Percentiles rank a stretch among this genome's conserved stretches.
Evolutionary conservation across 1,140 invertebrate species (phyloP).

Genomic region (Drosophila trapezifrons): DNA sequence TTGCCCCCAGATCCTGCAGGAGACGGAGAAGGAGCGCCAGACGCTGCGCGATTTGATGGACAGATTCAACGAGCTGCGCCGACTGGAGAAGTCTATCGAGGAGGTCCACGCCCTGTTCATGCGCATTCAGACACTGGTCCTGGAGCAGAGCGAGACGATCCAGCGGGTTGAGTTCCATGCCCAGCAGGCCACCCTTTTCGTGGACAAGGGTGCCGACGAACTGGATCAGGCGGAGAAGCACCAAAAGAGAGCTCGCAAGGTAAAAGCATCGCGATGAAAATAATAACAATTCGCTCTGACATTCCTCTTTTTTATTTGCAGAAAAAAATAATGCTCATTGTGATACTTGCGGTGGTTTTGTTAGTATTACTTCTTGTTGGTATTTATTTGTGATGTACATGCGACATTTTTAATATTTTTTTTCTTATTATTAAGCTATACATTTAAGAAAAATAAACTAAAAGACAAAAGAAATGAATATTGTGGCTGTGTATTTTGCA

Average conservation of each 20-base stretch:
- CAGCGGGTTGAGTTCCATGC: slow-evolving; percentile 82
- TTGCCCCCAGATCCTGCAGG: slow-evolving; percentile 69
- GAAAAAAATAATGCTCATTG: slow-evolving; percentile 80
- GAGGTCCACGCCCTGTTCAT: slow-evolving; percentile 82
- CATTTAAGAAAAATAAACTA: slow-evolving; percentile 44
- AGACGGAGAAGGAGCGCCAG: slow-evolving; percentile 79
- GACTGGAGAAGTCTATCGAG: slow-evolving; percentile 81
- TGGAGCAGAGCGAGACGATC: slow-evolving; percentile 82
- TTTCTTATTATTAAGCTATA: slow-evolving; percentile 34
- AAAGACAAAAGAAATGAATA: background rate
- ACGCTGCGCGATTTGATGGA: slow-evolving; percentile 78
- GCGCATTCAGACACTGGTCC: slow-evolving; percentile 80
- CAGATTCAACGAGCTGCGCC: slow-evolving; percentile 78
- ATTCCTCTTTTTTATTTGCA: slow-evolving; percentile 50
- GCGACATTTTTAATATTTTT: slow-evolving; percentile 13
- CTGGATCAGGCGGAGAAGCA: slow-evolving; percentile 74
- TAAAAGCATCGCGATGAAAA: slow-evolving; percentile 11
- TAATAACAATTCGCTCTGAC: background rate
- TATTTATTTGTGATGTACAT: slow-evolving; percentile 74
- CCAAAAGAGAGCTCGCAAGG: slow-evolving; percentile 77
- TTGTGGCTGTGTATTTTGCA: background rate
- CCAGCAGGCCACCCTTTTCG: slow-evolving; percentile 72
- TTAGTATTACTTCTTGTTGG: slow-evolving; percentile 77
- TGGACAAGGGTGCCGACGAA: slow-evolving; percentile 76
- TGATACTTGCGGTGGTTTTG: slow-evolving; percentile 64